These are phyloP conservation scores for Caradrina clavipalpis DNA, from an alignment of 2,888 invertebrate genomes.

Conservation along the genomic window DNA sequence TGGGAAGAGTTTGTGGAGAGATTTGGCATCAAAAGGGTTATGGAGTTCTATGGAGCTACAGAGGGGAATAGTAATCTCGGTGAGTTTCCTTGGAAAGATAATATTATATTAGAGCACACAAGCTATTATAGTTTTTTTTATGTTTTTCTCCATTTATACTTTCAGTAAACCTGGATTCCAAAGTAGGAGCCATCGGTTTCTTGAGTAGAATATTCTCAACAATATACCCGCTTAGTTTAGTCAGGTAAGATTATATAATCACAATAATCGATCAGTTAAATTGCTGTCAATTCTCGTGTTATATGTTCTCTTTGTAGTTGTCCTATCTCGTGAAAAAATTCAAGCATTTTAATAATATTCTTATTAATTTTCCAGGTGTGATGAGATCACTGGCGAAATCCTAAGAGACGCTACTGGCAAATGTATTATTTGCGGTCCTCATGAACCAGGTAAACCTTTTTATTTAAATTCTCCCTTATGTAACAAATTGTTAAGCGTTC, in stretches of 20 bases:
- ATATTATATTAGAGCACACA: neutral
- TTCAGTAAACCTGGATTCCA: constrained; percentile 96
- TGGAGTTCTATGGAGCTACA: constrained; percentile 99
- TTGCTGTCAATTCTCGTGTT: neutral
- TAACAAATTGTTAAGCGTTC: no score
- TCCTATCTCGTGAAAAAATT: no score
- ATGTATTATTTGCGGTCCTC: constrained; percentile 95
- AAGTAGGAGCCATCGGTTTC: constrained; percentile 97
- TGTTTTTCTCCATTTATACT: constrained; percentile 71
- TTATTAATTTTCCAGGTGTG: constrained; percentile 81
- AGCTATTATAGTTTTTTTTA: neutral
- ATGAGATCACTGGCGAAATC: constrained; percentile 95
- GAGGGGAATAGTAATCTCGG: constrained; percentile 98
- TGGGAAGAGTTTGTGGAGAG: constrained; percentile 96
- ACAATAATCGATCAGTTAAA: neutral
- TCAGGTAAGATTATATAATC: constrained; percentile 79
- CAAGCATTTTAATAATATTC: neutral
- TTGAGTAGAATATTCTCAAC: constrained; percentile 92
- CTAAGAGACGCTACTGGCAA: constrained; percentile 93
- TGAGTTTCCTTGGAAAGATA: constrained; percentile 74
- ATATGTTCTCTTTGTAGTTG: no score
- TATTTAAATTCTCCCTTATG: neutral
- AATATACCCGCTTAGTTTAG: constrained; percentile 85
- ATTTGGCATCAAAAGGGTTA: constrained; percentile 93
- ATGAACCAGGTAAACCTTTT: constrained; percentile 94